These are phyloP conservation scores for Excalfactoria chinensis DNA, from an alignment of 2,113 vertebrate genomes.

Conservation along the genomic window DNA sequence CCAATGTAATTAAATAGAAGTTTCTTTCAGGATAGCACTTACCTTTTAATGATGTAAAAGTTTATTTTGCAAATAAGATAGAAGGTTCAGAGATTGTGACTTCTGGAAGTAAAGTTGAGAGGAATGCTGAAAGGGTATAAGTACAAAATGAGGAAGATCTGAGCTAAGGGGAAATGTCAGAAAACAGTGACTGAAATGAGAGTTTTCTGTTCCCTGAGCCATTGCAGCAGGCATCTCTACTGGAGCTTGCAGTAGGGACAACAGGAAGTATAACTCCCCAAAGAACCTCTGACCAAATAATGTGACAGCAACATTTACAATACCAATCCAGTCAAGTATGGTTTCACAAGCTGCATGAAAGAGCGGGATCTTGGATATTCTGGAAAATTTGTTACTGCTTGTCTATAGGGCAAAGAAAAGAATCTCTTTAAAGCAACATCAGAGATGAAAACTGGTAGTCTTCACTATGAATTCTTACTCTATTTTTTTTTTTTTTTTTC, in stretches of 20 bases:
- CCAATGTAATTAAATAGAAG: no score
- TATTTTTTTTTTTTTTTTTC: conserved; percentile 9
- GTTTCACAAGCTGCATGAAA: background rate
- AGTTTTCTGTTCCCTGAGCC: background rate
- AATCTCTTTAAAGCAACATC: background rate
- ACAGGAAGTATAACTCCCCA: background rate
- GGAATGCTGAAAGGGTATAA: background rate
- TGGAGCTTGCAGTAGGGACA: background rate
- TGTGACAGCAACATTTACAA: background rate
- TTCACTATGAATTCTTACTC: background rate
- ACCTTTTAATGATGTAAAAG: background rate
- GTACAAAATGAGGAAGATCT: background rate
- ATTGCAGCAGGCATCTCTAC: background rate
- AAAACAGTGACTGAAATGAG: background rate
- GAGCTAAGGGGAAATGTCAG: background rate
- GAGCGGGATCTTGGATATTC: background rate
- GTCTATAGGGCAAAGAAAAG: background rate
- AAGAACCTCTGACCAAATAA: background rate
- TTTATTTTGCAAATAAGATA: background rate
- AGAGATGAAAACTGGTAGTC: background rate
- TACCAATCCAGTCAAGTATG: background rate
- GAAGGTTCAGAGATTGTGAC: background rate
- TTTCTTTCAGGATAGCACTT: no score
- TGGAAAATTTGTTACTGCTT: background rate
- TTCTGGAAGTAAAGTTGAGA: background rate